These are phyloP conservation scores for Cheiracanthium punctorium DNA, from an alignment of 2,888 invertebrate species.

Conservation along the genomic window DNA sequence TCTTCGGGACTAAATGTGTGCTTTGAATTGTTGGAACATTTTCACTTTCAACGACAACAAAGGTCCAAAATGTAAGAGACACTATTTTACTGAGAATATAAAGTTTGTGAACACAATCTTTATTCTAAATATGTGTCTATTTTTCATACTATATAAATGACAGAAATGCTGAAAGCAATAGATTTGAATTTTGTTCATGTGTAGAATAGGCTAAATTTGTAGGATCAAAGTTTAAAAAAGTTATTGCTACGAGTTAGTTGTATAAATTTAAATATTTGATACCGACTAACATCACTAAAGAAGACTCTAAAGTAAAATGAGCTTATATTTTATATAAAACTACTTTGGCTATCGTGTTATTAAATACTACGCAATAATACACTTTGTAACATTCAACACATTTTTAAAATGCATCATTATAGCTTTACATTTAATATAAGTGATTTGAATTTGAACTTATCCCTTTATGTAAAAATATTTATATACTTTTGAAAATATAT, in stretches of 20 bases:
- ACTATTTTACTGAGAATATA: background rate
- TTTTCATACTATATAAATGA: background rate
- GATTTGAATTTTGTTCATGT: background rate
- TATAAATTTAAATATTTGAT: background rate
- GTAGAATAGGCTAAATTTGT: background rate
- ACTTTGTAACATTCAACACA: background rate
- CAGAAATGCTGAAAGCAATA: background rate
- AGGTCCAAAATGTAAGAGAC: background rate
- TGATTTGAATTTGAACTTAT: background rate
- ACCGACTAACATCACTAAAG: background rate
- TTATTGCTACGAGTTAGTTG: background rate
- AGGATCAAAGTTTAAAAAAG: background rate
- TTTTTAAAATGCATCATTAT: background rate
- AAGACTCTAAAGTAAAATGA: background rate
- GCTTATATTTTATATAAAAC: conserved; percentile 33
- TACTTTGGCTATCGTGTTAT: background rate
- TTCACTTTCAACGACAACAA: conserved; percentile 3
- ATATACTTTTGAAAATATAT: no score
- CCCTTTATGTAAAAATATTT: no score
- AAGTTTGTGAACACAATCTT: background rate
- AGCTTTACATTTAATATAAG: background rate
- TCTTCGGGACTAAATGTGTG: background rate
- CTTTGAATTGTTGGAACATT: background rate
- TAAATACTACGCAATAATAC: background rate
- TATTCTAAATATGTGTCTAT: background rate